A percentile compares a stretch with the other conserved stretches of the same genome.
These are phyloP conservation scores for Lagenorhynchus albirostris DNA, from an alignment of 2,113 vertebrate genomes.

Conservation along the genomic window DNA sequence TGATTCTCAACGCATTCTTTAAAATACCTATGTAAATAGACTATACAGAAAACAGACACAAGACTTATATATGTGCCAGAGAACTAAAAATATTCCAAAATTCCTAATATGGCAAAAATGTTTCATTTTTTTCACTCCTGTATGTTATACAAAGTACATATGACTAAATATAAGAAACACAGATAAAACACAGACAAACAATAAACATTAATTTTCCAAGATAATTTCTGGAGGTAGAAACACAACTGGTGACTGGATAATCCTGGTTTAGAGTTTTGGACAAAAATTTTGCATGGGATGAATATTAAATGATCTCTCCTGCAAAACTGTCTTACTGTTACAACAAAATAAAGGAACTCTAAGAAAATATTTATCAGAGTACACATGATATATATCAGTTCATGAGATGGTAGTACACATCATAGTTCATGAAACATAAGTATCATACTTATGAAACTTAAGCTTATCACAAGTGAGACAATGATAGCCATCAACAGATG, in stretches of 20 bases:
- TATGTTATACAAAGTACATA: background rate
- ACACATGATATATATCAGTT: background rate
- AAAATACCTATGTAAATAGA: background rate
- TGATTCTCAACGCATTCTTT: background rate
- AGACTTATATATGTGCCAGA: background rate
- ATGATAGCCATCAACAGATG: background rate
- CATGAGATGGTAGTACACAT: background rate
- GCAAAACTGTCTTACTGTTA: background rate
- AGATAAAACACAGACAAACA: background rate
- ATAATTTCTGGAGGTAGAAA: background rate
- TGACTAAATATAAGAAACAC: background rate
- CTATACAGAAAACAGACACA: background rate
- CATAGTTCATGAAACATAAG: background rate
- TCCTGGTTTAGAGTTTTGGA: background rate
- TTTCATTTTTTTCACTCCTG: background rate
- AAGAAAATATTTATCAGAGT: background rate
- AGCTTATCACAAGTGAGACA: background rate
- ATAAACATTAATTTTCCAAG: slow-evolving; percentile 28
- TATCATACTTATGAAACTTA: background rate
- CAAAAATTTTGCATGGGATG: background rate
- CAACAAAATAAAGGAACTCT: slow-evolving; percentile 19
- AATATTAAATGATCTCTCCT: background rate
- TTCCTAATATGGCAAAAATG: background rate
- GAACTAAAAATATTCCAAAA: background rate
- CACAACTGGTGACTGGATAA: background rate